These are phyloP conservation scores for Ciconia boyciana DNA, from an alignment of 2,113 vertebrate species.

Conservation along the genomic window DNA sequence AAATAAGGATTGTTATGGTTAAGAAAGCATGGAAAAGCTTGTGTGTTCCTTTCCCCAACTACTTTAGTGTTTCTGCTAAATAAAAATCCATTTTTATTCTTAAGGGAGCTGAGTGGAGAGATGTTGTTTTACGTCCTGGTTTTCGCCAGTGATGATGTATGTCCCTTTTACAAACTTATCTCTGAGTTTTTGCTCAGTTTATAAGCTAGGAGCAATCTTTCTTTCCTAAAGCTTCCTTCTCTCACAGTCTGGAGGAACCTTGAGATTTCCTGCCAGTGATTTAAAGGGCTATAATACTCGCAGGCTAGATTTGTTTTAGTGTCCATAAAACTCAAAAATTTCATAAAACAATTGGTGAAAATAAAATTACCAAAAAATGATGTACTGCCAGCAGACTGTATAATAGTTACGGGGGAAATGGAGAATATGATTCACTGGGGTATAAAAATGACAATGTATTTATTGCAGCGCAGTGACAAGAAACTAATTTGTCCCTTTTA, in stretches of 20 bases:
- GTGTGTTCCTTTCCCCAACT: slow-evolving; percentile 52
- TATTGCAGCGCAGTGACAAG: slow-evolving; percentile 79
- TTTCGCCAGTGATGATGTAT: slow-evolving; percentile 77
- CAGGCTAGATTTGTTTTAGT: slow-evolving; percentile 87
- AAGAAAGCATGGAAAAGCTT: slow-evolving; percentile 38
- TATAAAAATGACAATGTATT: slow-evolving; percentile 86
- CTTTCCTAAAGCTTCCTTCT: slow-evolving; percentile 95
- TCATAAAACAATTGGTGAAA: slow-evolving; percentile 87
- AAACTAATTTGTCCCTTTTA: slow-evolving; percentile 85
- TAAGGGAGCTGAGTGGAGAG: slow-evolving; percentile 66
- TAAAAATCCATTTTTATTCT: slow-evolving; percentile 83
- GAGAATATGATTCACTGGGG: slow-evolving; percentile 80
- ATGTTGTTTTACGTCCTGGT: slow-evolving; percentile 76
- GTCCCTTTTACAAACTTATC: slow-evolving; percentile 88
- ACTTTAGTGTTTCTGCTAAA: slow-evolving; percentile 71
- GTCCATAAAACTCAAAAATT: slow-evolving; percentile 87
- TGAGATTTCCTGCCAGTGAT: slow-evolving; percentile 97
- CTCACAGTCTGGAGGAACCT: slow-evolving; percentile 97
- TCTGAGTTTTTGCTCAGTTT: slow-evolving; percentile 98
- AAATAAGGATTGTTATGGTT: slow-evolving; percentile 37
- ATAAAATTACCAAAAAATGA: slow-evolving; percentile 88
- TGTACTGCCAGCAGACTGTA: slow-evolving; percentile 84
- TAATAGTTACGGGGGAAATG: slow-evolving; percentile 84
- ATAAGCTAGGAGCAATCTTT: slow-evolving; percentile 97
- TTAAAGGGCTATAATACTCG: slow-evolving; percentile 92